phyloP scores from a whole-genome alignment of 2,888 invertebrate species.

The Oscheius sp. region DNA sequence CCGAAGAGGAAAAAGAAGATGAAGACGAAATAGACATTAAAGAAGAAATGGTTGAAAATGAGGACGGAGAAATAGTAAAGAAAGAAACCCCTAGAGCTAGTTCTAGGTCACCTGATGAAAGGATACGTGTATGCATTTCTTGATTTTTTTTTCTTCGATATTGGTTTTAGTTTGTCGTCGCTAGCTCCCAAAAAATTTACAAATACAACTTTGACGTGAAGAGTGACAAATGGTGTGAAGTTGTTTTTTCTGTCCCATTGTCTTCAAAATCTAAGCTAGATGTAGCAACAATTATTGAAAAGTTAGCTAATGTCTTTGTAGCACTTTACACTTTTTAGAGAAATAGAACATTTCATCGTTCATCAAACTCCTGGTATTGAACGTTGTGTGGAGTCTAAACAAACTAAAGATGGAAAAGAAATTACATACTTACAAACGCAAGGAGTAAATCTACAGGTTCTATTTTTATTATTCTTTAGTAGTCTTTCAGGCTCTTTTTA shows the following conservation, averaged over 20 bases:
- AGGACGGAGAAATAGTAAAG: constrained; percentile 23
- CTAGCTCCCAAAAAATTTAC: constrained; percentile 72
- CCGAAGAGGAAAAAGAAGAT: constrained; percentile 34
- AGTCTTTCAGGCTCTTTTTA: constrained; percentile 86
- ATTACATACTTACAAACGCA: constrained; percentile 83
- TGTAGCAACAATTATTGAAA: constrained; percentile 79
- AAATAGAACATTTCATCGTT: constrained; percentile 75
- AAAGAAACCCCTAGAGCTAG: neutral
- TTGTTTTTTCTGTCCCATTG: constrained; percentile 77
- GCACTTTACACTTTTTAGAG: constrained; percentile 70
- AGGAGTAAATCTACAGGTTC: constrained; percentile 84
- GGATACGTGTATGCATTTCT: constrained; percentile 17
- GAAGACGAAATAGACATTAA: constrained; percentile 72
- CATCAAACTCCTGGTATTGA: constrained; percentile 83
- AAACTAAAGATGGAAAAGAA: constrained; percentile 70
- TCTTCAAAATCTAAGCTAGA: constrained; percentile 79
- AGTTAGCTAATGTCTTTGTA: constrained; percentile 22
- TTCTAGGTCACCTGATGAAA: constrained; percentile 1
- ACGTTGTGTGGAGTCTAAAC: constrained; percentile 82
- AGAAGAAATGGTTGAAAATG: constrained; percentile 38
- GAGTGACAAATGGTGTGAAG: constrained; percentile 84
- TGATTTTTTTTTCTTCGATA: constrained; percentile 36
- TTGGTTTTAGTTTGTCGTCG: neutral
- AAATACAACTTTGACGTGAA: constrained; percentile 82
- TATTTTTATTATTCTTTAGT: too few species aligned